Conservation (phyloP, 2,113 vertebrate species). For the Laterallus jamaicensis region DNA sequence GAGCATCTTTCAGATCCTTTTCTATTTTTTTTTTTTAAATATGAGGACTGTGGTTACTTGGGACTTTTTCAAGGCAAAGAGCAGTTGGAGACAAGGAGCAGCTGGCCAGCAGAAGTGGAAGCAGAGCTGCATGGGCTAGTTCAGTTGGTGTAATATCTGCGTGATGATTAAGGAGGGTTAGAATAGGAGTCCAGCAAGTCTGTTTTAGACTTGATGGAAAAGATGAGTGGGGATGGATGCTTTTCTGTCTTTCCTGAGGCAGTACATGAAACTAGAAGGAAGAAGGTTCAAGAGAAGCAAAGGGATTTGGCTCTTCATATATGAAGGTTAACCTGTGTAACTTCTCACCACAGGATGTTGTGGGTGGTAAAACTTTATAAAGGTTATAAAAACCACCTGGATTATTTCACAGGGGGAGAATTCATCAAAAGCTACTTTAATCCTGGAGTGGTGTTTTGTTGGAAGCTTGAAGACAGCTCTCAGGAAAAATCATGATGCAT, state of each 20-base stretch:
- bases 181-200: not conserved
- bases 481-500: not conserved
- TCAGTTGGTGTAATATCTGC: not conserved
- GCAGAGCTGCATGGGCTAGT: not conserved
- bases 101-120: accelerated
- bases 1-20: not conserved
- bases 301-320: not conserved
- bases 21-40: not conserved
- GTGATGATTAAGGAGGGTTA: not conserved
- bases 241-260: not conserved
- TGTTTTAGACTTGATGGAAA: not conserved
- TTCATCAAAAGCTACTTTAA: not conserved
- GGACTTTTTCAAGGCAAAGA: not conserved
- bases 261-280: not conserved
- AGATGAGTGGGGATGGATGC: not conserved
- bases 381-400: not conserved
- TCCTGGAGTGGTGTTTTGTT: not conserved
- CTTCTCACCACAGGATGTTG: not conserved
- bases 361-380: not conserved
- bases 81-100: not conserved
- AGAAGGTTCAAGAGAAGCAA: not conserved
- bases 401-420: not conserved
- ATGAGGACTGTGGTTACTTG: not conserved
- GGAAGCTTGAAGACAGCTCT: not conserved
- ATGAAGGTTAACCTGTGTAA: not conserved